Conservation (phyloP, 2,113 vertebrate genomes). For the Tympanuchus pallidicinctus region DNA sequence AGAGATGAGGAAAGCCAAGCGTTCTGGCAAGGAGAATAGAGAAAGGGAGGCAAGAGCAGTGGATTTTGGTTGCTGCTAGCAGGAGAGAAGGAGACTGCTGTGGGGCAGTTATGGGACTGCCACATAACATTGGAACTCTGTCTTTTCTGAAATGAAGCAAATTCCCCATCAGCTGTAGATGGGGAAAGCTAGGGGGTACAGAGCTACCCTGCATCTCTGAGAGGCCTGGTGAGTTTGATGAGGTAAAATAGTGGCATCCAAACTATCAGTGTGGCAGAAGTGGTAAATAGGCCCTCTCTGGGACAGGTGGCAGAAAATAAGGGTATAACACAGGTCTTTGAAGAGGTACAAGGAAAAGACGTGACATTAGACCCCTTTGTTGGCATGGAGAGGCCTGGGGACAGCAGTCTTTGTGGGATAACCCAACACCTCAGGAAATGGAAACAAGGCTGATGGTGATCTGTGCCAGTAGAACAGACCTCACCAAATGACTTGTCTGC, state of each 20-base stretch:
- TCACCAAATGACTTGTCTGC: not conserved
- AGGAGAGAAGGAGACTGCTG: not conserved
- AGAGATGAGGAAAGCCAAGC: not conserved
- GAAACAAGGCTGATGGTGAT: not conserved
- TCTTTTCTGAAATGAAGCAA: not conserved
- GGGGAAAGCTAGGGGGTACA: not conserved
- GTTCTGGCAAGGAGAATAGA: not conserved
- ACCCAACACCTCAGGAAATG: accelerated
- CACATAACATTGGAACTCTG: not conserved
- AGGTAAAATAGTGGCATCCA: not conserved
- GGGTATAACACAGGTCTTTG: not conserved
- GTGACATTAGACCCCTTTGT: not conserved
- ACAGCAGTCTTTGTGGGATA: not conserved
- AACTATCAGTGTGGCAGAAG: not conserved
- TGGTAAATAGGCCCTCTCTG: not conserved
- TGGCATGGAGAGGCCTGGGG: not conserved
- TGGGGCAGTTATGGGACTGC: not conserved
- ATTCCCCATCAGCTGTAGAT: accelerated
- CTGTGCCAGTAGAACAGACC: not conserved
- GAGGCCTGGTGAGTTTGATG: not conserved
- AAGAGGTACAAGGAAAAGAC: not conserved
- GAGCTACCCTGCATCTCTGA: accelerated
- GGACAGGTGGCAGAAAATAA: not conserved
- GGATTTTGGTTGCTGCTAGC: not conserved
- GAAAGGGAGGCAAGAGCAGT: not conserved